Percentiles rank a stretch among this genome's conserved stretches.
phyloP scores from a whole-genome alignment of 2,113 vertebrate species.

The Labrus mixtus region DNA sequence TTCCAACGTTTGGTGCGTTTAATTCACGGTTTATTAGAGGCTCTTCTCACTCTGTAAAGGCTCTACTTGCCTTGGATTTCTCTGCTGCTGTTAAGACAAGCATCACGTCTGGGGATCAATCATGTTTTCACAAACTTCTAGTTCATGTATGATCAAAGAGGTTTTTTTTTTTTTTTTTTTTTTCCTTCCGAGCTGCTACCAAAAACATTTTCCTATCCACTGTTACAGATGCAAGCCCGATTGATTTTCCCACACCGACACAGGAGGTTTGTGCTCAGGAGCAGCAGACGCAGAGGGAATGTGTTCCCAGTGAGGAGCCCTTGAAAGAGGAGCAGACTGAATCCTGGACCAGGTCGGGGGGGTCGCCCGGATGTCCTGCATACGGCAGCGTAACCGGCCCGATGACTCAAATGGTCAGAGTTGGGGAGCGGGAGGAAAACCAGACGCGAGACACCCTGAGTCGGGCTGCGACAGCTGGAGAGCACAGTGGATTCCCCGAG shows the following conservation, averaged over 20 bases:
- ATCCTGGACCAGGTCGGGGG: slow-evolving; percentile 1
- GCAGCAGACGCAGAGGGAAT: slow-evolving; percentile 11
- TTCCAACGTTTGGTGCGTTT: background rate
- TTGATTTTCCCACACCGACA: slow-evolving; percentile 29
- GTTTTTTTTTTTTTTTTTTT: slow-evolving; percentile 1
- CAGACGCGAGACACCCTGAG: background rate
- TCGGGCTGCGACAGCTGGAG: background rate
- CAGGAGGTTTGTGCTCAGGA: slow-evolving; percentile 36
- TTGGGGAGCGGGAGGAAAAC: background rate
- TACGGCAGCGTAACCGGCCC: background rate
- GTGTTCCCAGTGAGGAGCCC: slow-evolving; percentile 22
- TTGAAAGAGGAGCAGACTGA: slow-evolving; percentile 5
- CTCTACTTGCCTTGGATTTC: background rate
- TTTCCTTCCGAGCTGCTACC: slow-evolving; percentile 11
- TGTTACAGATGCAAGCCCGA: slow-evolving; percentile 51
- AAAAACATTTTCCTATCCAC: slow-evolving; percentile 52
- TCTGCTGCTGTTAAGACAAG: slow-evolving; percentile 10
- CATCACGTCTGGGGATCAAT: background rate
- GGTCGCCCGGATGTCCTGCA: background rate
- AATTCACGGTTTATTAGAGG: background rate
- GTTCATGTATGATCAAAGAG: slow-evolving; percentile 23
- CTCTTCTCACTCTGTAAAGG: background rate
- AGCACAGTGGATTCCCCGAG: background rate
- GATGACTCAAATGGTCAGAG: background rate
- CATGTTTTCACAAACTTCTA: slow-evolving; percentile 1